These are phyloP conservation scores for Cassiopea andromeda DNA, from an alignment of 30 jellyfish, hydroid and myxozoan species.

Conservation along the genomic window DNA sequence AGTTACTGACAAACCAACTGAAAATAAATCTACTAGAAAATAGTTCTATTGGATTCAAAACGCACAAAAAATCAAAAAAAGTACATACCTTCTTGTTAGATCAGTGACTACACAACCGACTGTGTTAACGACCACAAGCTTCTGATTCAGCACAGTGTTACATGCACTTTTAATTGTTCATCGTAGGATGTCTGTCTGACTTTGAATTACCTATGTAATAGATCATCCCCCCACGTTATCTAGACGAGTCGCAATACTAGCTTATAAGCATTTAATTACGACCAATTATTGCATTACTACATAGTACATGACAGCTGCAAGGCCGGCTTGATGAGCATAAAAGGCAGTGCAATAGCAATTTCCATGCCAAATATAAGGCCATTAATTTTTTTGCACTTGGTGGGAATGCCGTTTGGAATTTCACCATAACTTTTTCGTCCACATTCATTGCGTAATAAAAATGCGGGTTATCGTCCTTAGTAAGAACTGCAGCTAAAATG, in stretches of 20 bases:
- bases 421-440: not conserved
- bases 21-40: too few species aligned
- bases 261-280: not conserved
- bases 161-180: not conserved
- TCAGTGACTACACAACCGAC: not conserved
- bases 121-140: not conserved
- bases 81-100: not conserved
- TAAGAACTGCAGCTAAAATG: not conserved
- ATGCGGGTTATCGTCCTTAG: not conserved
- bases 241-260: not conserved
- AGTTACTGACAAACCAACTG: too few species aligned
- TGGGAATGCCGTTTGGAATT: not conserved
- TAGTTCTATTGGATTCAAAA: not conserved
- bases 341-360: not conserved
- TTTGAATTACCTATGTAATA: not conserved
- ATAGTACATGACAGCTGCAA: not conserved
- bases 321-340: not conserved
- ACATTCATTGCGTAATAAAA: not conserved
- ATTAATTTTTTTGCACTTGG: not conserved
- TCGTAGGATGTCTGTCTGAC: not conserved
- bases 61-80: not conserved
- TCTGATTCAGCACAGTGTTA: not conserved
- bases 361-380: not conserved
- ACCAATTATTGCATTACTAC: not conserved
- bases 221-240: conserved; percentile 6